These are phyloP conservation scores for Gastracanthus pulcherrimus DNA, from an alignment of 2,888 invertebrate genomes.

Conservation along the genomic window DNA sequence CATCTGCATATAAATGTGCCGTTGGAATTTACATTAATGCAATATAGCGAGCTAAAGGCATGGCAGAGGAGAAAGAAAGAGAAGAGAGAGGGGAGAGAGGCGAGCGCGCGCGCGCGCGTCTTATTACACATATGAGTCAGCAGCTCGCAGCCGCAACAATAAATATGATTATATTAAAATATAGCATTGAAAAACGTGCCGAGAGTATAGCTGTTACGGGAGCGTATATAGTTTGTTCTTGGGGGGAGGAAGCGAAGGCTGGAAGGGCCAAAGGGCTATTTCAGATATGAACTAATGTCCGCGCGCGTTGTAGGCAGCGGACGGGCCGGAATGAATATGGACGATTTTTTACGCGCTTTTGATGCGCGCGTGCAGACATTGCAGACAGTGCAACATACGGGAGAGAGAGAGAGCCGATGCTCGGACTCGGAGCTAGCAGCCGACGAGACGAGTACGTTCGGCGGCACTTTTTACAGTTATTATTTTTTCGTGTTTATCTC, in stretches of 20 bases:
- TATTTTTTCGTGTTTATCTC: conserved; percentile 70
- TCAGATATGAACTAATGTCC: conserved; percentile 52
- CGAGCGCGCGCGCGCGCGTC: conserved; percentile 40
- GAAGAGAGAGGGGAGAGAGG: conserved; percentile 7
- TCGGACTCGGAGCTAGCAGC: conserved; percentile 1
- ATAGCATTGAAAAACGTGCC: conserved; percentile 36
- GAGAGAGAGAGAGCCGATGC: conserved; percentile 13
- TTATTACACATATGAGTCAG: conserved; percentile 50
- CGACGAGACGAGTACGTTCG: conserved; percentile 32
- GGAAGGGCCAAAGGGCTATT: not conserved
- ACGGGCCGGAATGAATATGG: conserved; percentile 56
- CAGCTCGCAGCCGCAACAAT: conserved; percentile 48
- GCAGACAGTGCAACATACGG: not conserved
- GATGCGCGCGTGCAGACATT: conserved; percentile 58
- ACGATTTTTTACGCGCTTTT: conserved; percentile 65
- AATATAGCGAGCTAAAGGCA: conserved; percentile 52
- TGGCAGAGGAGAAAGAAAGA: conserved; percentile 59
- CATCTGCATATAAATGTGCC: conserved; percentile 59
- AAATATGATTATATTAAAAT: conserved; percentile 58
- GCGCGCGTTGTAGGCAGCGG: conserved; percentile 8
- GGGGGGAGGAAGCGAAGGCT: no score
- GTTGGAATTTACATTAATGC: conserved; percentile 59
- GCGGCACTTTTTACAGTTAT: conserved; percentile 69
- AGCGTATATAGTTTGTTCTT: no score
- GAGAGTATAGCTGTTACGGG: not conserved